Evolutionary conservation across 2,888 invertebrate species (phyloP).

Genomic region (Mimachlamys varia): DNA sequence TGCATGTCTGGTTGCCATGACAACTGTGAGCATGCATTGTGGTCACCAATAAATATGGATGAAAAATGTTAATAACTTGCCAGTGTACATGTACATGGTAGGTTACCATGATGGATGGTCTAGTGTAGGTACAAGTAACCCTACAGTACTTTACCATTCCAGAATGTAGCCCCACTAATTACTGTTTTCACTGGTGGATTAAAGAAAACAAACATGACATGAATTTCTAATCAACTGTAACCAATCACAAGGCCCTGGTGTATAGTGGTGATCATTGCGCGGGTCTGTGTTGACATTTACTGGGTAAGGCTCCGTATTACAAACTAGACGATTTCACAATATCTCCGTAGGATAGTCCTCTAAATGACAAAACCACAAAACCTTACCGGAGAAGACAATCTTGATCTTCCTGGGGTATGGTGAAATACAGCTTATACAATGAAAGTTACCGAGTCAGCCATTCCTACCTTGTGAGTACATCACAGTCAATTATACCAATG

Average conservation of each 20-base stretch:
- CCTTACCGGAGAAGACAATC: too few relatives aligned
- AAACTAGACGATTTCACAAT: background rate
- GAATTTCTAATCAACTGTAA: constrained; percentile 17
- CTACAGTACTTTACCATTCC: background rate
- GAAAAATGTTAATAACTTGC: background rate
- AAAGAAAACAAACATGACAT: constrained; percentile 7
- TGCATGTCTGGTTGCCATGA: background rate
- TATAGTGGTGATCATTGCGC: background rate
- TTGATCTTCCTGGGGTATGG: too few relatives aligned
- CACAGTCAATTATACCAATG: background rate
- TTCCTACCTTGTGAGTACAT: background rate
- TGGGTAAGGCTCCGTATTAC: background rate
- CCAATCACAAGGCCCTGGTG: background rate
- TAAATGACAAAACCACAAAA: too few relatives aligned
- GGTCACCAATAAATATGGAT: constrained; percentile 17
- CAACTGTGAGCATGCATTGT: background rate
- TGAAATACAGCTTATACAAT: too few relatives aligned
- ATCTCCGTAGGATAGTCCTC: background rate
- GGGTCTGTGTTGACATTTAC: background rate
- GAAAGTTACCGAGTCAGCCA: too few relatives aligned
- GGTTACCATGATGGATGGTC: background rate
- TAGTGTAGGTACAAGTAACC: background rate
- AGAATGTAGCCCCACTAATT: background rate
- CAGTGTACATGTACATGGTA: background rate
- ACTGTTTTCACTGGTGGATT: constrained; percentile 5